Percentiles rank a stretch among this genome's conserved stretches.
phyloP scores from a whole-genome alignment of 2,888 invertebrate genomes.

The Leptinotarsa haldemani region DNA sequence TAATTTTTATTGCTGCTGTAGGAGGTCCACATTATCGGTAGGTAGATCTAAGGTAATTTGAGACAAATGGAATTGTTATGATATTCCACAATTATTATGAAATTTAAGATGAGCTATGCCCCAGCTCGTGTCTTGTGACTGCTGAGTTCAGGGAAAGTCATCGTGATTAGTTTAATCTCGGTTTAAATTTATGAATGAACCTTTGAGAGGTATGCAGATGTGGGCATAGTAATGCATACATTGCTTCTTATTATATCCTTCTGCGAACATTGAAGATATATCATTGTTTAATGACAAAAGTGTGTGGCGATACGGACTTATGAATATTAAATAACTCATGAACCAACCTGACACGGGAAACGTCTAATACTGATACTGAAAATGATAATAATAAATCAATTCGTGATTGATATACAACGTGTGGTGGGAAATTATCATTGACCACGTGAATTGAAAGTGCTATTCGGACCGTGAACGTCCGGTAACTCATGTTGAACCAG shows the following conservation, averaged over 20 bases:
- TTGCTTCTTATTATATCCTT: constrained; percentile 22
- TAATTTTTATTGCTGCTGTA: constrained; percentile 46
- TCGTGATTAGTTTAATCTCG: constrained; percentile 41
- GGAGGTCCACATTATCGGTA: constrained; percentile 53
- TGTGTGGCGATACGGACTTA: constrained; percentile 11
- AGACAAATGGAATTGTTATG: constrained; percentile 51
- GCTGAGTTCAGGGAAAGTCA: constrained; percentile 44
- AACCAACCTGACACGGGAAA: background rate
- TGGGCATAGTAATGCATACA: constrained; percentile 22
- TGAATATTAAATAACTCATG: constrained; percentile 1
- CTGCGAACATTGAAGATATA: constrained; percentile 8
- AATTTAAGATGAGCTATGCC: constrained; percentile 44
- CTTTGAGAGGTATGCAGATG: constrained; percentile 37
- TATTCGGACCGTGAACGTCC: too few species aligned
- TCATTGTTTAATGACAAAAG: constrained; percentile 8
- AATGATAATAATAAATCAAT: background rate
- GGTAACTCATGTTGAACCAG: too few species aligned
- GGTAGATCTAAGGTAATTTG: constrained; percentile 51
- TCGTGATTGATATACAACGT: background rate
- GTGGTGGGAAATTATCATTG: too few species aligned
- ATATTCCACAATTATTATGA: constrained; percentile 49
- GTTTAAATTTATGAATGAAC: constrained; percentile 42
- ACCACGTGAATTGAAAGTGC: too few species aligned
- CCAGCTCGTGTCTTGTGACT: constrained; percentile 35
- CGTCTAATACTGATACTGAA: background rate